Conservation (phyloP, 2,113 vertebrate species). For the Fregetta grallaria region DNA sequence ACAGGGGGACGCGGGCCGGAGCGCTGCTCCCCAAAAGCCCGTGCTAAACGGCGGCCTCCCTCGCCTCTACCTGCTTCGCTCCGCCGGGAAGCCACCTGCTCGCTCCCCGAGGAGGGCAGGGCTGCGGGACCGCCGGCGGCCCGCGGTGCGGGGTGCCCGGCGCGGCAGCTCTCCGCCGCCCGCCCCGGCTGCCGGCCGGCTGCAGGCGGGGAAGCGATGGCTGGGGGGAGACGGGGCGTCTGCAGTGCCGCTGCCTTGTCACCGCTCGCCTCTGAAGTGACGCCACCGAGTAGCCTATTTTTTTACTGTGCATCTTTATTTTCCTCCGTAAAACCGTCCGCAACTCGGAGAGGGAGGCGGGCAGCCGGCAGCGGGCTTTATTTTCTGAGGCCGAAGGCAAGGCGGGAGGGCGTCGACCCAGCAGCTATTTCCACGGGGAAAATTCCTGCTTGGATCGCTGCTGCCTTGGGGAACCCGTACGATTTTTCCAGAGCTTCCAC, state of each 20-base stretch:
- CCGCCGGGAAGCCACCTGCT: background rate
- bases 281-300: accelerated
- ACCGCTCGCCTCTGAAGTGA: background rate
- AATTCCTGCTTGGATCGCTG: background rate
- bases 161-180: too few species aligned
- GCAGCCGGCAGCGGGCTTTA: background rate
- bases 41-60: too few species aligned
- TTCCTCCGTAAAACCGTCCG: background rate
- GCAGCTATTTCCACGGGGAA: background rate
- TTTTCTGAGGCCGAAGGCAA: background rate
- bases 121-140: background rate
- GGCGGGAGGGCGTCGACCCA: too few species aligned
- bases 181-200: background rate
- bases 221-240: accelerated
- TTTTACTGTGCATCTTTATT: background rate
- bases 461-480: background rate
- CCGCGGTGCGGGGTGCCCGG: background rate
- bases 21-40: background rate
- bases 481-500: background rate
- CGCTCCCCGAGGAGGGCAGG: background rate
- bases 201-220: background rate
- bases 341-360: background rate
- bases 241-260: background rate
- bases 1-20: too few species aligned
- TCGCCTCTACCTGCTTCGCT: background rate